Percentiles rank a stretch among this genome's conserved stretches.
These are phyloP conservation scores for Ariolimax columbianus DNA, from an alignment of 2,888 invertebrate genomes.

Conservation along the genomic window DNA sequence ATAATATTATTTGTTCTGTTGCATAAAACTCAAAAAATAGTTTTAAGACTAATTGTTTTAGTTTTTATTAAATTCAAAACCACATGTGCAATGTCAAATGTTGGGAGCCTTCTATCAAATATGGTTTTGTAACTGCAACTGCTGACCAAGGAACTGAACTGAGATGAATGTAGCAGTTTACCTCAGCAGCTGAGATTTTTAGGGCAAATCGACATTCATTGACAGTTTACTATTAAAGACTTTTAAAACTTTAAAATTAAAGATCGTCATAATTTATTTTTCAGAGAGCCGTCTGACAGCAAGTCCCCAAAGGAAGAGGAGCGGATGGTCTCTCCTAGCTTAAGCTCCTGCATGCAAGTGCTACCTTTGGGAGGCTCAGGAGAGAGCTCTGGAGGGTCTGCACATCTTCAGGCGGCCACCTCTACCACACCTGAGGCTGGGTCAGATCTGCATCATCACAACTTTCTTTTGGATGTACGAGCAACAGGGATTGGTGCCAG, in stretches of 20 bases:
- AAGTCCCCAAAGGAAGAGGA: constrained; percentile 57
- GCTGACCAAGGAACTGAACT: no score
- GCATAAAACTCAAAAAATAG: no score
- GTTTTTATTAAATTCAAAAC: no score
- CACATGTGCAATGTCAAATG: no score
- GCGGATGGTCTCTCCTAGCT: constrained; percentile 61
- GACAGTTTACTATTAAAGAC: no score
- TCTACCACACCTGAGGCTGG: constrained; percentile 67
- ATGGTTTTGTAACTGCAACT: no score
- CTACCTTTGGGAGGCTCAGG: constrained; percentile 52
- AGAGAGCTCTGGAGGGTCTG: constrained; percentile 24
- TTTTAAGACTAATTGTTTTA: no score
- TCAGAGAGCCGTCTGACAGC: constrained; percentile 56
- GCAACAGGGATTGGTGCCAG: constrained; percentile 27
- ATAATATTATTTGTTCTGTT: no score
- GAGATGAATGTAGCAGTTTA: no score
- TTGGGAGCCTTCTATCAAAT: no score
- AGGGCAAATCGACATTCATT: no score
- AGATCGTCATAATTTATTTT: neutral
- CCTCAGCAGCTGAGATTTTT: no score
- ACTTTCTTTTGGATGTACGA: constrained; percentile 49
- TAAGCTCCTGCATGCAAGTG: constrained; percentile 59
- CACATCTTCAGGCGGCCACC: constrained; percentile 63
- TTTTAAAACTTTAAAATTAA: neutral
- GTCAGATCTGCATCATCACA: constrained; percentile 47